phyloP scores from a whole-genome alignment of 1,140 invertebrate genomes.

The Teleogryllus occipitalis region DNA sequence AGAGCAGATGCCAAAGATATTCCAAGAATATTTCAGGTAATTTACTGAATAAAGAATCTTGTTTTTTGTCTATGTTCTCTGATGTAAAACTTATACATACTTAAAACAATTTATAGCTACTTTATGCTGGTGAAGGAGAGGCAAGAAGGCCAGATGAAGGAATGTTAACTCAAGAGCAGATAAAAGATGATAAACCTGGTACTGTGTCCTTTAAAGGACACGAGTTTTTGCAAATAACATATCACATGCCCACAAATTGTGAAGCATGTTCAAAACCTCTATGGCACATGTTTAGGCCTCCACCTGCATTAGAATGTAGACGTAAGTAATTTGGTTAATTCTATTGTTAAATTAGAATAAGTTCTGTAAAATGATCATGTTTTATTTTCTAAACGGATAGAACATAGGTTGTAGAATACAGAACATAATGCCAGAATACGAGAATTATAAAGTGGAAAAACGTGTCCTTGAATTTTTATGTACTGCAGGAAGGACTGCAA shows the following conservation, averaged over 20 bases:
- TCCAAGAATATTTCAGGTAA: constrained; percentile 93
- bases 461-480: no score
- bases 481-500: no score
- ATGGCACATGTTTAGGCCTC: constrained; percentile 95
- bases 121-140: constrained; percentile 91
- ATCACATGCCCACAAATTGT: constrained; percentile 96
- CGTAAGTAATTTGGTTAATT: constrained; percentile 47
- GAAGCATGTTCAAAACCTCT: constrained; percentile 94
- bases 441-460: no score
- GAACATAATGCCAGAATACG: no score
- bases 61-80: neutral
- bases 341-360: no score
- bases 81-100: neutral
- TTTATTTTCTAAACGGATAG: no score
- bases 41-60: neutral
- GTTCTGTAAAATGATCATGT: no score
- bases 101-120: constrained; percentile 43
- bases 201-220: constrained; percentile 87
- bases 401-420: no score
- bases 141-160: constrained; percentile 73
- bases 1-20: constrained; percentile 97
- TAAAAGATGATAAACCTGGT: constrained; percentile 60
- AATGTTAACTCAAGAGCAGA: constrained; percentile 36
- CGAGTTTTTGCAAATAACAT: constrained; percentile 92
- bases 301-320: constrained; percentile 92